These are phyloP conservation scores for Symphodus melops DNA, from an alignment of 2,113 vertebrate species.

Conservation along the genomic window DNA sequence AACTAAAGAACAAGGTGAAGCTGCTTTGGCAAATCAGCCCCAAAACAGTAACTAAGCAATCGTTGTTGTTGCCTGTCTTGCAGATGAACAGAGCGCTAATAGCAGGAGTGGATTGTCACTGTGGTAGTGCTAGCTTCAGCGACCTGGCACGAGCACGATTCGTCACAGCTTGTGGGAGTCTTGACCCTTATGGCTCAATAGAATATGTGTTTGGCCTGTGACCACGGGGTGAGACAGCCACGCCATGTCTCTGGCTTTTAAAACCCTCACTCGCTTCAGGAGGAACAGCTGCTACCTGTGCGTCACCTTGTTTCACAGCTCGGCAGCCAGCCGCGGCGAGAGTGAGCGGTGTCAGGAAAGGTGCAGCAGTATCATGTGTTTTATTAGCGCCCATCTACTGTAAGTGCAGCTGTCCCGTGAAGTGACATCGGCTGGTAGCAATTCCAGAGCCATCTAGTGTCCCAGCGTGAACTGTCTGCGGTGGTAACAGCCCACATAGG, in stretches of 20 bases:
- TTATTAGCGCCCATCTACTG: conserved; percentile 12
- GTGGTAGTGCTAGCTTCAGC: conserved; percentile 32
- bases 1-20: conserved; percentile 38
- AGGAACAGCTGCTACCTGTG: conserved; percentile 33
- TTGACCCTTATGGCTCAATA: conserved; percentile 42
- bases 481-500: conserved; percentile 44
- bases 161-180: conserved; percentile 19
- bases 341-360: conserved; percentile 14
- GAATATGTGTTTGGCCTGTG: conserved; percentile 47
- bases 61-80: conserved; percentile 24
- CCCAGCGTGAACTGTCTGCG: conserved; percentile 54
- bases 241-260: conserved; percentile 38
- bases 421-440: conserved; percentile 4
- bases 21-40: conserved; percentile 25
- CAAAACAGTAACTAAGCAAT: conserved; percentile 44
- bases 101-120: conserved; percentile 3
- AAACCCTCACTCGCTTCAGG: conserved; percentile 35
- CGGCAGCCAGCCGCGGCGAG: conserved; percentile 32
- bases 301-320: conserved; percentile 9
- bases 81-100: conserved; percentile 1
- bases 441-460: conserved; percentile 12
- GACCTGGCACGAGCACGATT: conserved; percentile 6
- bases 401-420: conserved; percentile 38
- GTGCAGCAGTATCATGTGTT: conserved; percentile 24
- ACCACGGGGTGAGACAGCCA: conserved; percentile 34